These are phyloP conservation scores for Clupea harengus DNA, from an alignment of 2,113 vertebrate genomes.

Conservation along the genomic window DNA sequence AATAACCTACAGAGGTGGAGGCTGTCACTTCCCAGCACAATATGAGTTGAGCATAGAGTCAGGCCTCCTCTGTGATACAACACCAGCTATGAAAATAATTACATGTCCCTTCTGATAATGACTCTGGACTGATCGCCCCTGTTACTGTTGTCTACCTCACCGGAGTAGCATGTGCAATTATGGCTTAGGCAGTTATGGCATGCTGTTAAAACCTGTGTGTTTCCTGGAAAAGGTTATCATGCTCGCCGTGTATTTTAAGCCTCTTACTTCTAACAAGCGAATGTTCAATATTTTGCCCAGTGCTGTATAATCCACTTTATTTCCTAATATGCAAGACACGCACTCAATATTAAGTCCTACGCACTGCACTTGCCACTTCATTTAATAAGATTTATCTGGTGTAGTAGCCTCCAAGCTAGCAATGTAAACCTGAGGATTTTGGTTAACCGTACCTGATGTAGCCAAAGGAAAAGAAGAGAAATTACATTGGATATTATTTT, in stretches of 20 bases:
- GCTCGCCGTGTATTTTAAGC: not conserved
- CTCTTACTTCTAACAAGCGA: not conserved
- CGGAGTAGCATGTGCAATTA: slow-evolving; percentile 19
- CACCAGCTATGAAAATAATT: slow-evolving; percentile 30
- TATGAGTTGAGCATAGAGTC: not conserved
- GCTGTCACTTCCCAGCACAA: not conserved
- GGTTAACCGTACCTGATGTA: not conserved
- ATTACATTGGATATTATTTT: not conserved
- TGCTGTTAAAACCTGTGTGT: slow-evolving; percentile 12
- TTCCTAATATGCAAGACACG: slow-evolving; percentile 26
- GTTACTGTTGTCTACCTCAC: slow-evolving; percentile 1
- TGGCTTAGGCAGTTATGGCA: slow-evolving; percentile 24
- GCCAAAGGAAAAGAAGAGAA: not conserved
- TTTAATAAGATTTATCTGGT: slow-evolving; percentile 36
- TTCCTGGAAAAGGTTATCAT: slow-evolving; percentile 20
- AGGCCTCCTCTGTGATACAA: slow-evolving; percentile 31
- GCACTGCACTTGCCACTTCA: slow-evolving; percentile 15
- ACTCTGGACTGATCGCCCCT: slow-evolving; percentile 19
- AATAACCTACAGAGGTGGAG: not conserved
- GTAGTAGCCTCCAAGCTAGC: slow-evolving; percentile 6
- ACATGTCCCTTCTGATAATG: slow-evolving; percentile 34
- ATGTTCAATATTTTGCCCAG: not conserved
- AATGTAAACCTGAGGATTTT: slow-evolving; percentile 17
- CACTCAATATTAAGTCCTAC: slow-evolving; percentile 22
- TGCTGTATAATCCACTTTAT: slow-evolving; percentile 25